phyloP scores from a whole-genome alignment of 2,113 vertebrate genomes.

The Prolemur simus region DNA sequence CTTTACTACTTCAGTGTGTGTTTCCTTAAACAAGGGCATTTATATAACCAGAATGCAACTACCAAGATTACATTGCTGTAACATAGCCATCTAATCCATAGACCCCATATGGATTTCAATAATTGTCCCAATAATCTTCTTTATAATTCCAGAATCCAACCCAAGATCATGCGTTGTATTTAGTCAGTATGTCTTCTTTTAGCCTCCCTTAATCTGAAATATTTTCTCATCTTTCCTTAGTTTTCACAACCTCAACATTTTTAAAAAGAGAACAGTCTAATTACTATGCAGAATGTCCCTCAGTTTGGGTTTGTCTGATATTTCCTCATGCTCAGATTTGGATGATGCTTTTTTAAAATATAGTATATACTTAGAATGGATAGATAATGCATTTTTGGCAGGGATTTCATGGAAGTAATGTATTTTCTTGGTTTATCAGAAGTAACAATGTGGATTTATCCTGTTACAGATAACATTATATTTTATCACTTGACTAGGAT shows the following conservation, averaged over 20 bases:
- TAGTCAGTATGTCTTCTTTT: background rate
- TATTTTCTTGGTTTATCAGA: background rate
- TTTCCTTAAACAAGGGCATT: conserved; percentile 6
- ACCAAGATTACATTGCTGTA: background rate
- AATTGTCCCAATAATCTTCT: background rate
- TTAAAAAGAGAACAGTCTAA: background rate
- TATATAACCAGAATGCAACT: background rate
- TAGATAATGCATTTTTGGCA: background rate
- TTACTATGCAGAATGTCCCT: background rate
- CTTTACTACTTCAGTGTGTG: background rate
- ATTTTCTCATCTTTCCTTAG: background rate
- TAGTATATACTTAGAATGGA: too few species aligned
- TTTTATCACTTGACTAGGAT: background rate
- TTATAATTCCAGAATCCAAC: background rate
- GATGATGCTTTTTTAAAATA: background rate
- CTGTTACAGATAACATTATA: background rate
- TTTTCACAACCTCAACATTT: background rate
- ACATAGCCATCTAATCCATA: background rate
- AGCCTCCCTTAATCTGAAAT: background rate
- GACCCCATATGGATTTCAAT: background rate
- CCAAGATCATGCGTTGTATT: background rate
- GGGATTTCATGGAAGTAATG: background rate
- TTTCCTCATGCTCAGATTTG: background rate
- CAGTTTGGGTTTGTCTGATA: background rate
- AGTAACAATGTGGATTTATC: background rate